A percentile compares a stretch with the other conserved stretches of the same genome.
Conservation (phyloP, 1,140 invertebrate genomes). For the Yoshiicerus persimilis region DNA sequence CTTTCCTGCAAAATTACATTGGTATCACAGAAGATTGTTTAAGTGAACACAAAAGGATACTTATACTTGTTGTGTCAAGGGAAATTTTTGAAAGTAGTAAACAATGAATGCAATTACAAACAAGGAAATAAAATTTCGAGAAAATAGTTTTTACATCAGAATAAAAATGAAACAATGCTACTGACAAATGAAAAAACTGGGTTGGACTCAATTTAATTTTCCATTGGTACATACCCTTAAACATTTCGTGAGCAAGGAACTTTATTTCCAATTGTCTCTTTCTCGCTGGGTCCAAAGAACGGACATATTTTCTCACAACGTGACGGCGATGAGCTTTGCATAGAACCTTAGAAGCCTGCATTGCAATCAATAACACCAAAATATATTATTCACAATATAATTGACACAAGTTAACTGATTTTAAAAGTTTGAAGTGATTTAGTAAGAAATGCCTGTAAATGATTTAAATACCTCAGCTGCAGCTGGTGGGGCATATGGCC, state of each 20-base stretch:
- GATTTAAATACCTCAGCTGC: conserved; percentile 70
- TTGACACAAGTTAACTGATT: too few species aligned
- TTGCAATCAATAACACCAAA: neutral
- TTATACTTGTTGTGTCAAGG: neutral
- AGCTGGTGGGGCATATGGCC: conserved; percentile 72
- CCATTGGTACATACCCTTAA: conserved; percentile 72
- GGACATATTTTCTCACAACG: conserved; percentile 70
- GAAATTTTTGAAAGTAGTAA: too few species aligned
- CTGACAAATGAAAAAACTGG: too few species aligned
- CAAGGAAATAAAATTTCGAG: too few species aligned
- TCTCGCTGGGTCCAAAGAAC: conserved; percentile 63
- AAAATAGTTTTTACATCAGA: too few species aligned
- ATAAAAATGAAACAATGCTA: too few species aligned
- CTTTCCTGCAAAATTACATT: conserved; percentile 26
- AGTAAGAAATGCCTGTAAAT: neutral
- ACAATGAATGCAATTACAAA: too few species aligned
- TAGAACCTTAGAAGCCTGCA: conserved; percentile 66
- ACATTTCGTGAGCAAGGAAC: conserved; percentile 77
- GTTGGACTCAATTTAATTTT: too few species aligned
- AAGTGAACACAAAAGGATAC: neutral
- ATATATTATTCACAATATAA: too few species aligned
- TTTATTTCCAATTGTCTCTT: conserved; percentile 80
- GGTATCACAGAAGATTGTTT: too few species aligned
- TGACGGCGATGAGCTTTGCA: conserved; percentile 66
- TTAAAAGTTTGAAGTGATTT: too few species aligned